Evolutionary conservation across 64 coral and sea anemone species (phyloP).

Genomic region (Porites lutea): DNA sequence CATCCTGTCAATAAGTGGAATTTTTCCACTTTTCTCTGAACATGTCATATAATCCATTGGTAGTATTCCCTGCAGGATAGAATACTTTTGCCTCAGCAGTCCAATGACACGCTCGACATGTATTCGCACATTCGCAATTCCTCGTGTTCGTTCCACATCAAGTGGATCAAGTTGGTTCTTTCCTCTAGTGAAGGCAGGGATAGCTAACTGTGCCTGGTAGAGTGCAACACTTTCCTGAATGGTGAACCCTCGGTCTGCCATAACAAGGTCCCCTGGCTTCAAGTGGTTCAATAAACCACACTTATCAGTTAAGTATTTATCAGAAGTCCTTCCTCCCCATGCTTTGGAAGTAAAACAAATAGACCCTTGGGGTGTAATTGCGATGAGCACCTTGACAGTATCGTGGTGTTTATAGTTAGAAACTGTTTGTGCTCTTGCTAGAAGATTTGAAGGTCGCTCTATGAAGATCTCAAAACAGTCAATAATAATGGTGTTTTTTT

Average conservation of each 20-base stretch:
- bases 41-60: not conserved
- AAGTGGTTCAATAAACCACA: not conserved
- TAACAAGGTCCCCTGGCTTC: not conserved
- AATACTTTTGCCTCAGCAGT: not conserved
- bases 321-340: not conserved
- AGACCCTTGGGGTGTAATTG: not conserved
- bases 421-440: not conserved
- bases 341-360: not conserved
- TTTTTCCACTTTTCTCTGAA: not conserved
- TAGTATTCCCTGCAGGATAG: not conserved
- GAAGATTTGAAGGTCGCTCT: not conserved
- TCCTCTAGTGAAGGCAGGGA: not conserved
- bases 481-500: slow-evolving; percentile 34
- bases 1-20: slow-evolving; percentile 24
- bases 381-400: not conserved
- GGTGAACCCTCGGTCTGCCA: not conserved
- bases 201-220: slow-evolving; percentile 5
- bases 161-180: not conserved
- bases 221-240: not conserved
- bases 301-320: too few relatives aligned
- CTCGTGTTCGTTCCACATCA: not conserved
- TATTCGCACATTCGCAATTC: not conserved
- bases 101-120: not conserved
- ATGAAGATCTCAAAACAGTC: slow-evolving; percentile 2
- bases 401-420: not conserved